Base-by-base conservation (phyloP, 1,140 invertebrate genomes). In the Berghia stephanieae region DNA sequence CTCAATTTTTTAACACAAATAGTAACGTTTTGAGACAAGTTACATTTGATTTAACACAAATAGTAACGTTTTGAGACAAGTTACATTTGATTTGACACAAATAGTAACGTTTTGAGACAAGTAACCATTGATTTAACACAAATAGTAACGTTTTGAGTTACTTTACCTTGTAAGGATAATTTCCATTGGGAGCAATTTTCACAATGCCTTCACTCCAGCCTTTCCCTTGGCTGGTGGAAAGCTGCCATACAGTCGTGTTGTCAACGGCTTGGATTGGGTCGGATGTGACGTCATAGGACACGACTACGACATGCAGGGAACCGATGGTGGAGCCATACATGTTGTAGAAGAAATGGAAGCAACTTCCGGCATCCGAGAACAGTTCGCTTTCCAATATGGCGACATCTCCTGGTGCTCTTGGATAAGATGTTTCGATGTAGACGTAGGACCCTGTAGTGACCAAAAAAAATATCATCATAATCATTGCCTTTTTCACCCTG, bases 381-480 rank as follows among this genome's bases (percentile, higher is more conserved):
- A 74, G 63, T 16, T 83, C 81, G 46, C 84, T 86, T 63, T 83
- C 80, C 0, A 89, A 73, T 21, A 81, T 52, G 1, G 86, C 84
- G 46, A 68, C 57, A 74, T 88, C 84, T 57, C 85, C 85, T n/a
- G 79, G 67, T 38, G 72, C 69, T 43, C 84, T 75, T 24, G 78
- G 79, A 8, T 49, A 4, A 6, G 79, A 82, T 27, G 80, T 78
- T 55, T 80, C 78, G 49, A 87, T 86, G 79, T 82, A 86, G 34
- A 83, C 57, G 78, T 88, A 89, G 38, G 79, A 82, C 10, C 84
- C 86, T 84, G 63, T 67, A 75, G 76, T 42, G 60, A n/a, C 34
- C n/a, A 74, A 43, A 60, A 49, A 70, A 21, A 3, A n/a, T 4
- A 10, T 24, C n/a, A 13, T 42, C 38, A n/a, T n/a, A n/a, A n/a